phyloP scores from a whole-genome alignment of 1,140 invertebrate genomes.

The Panulirus ornatus region DNA sequence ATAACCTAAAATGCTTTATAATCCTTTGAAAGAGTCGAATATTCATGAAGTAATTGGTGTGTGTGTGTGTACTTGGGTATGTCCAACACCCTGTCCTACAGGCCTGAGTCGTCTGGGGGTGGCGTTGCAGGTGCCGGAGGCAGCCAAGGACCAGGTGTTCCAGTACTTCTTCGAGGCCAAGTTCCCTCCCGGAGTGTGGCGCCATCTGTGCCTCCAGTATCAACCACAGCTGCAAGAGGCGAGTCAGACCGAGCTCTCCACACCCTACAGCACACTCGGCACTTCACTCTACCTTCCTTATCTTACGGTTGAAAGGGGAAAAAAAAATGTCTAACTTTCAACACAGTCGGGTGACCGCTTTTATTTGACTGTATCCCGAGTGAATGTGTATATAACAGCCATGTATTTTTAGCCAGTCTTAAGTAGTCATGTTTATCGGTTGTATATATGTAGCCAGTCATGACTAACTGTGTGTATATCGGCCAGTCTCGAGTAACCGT shows the following conservation, averaged over 20 bases:
- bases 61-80: not conserved
- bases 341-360: not conserved
- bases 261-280: not conserved
- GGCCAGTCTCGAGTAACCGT: no score
- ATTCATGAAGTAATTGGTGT: not conserved
- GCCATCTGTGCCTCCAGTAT: constrained; percentile 35
- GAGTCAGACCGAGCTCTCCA: not conserved
- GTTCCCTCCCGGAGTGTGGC: constrained; percentile 31
- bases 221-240: not conserved
- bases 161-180: constrained; percentile 37
- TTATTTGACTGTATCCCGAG: no score
- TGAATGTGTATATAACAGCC: no score
- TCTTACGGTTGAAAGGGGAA: not conserved
- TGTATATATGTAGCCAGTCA: no score
- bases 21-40: no score
- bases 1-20: no score
- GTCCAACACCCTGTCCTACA: not conserved
- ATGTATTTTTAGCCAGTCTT: no score
- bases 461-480: no score
- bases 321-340: not conserved
- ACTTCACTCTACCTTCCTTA: not conserved
- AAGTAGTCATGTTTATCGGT: no score
- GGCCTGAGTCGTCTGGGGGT: constrained; percentile 20
- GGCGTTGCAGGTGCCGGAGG: not conserved
- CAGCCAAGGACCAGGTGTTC: not conserved